Conservation (phyloP, 2,888 invertebrate genomes). For the Brenthis daphne region DNA sequence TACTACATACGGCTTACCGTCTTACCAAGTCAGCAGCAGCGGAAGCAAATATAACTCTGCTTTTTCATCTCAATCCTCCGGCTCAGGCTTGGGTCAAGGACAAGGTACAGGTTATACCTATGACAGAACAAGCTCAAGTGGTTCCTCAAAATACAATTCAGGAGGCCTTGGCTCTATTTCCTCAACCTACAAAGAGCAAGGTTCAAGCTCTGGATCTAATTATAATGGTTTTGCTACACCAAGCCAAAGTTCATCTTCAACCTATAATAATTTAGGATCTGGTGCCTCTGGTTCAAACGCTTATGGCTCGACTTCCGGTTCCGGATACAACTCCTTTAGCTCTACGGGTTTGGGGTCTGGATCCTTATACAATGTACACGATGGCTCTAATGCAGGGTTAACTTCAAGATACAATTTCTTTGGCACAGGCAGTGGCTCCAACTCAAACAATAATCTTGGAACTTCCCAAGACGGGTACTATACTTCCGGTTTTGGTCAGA, state of each 20-base stretch:
- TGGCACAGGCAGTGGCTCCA: constrained; percentile 25
- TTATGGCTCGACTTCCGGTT: constrained; percentile 13
- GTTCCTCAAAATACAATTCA: constrained; percentile 21
- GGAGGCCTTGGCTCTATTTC: constrained; percentile 9
- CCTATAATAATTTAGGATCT: constrained; percentile 24
- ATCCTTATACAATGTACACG: constrained; percentile 17
- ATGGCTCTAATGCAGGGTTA: constrained; percentile 2
- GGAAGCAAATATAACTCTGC: constrained; percentile 38
- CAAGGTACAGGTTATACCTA: constrained; percentile 25
- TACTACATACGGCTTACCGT: constrained; percentile 68
- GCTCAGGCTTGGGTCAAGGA: constrained; percentile 13
- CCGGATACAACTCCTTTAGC: constrained; percentile 10
- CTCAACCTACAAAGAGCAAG: constrained; percentile 4
- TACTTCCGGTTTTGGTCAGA: constrained; percentile 34
- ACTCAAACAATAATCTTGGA: constrained; percentile 46
- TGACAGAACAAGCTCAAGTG: constrained; percentile 18
- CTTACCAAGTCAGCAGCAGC: constrained; percentile 51
- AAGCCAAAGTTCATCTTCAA: constrained; percentile 11
- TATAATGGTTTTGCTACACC: constrained; percentile 22
- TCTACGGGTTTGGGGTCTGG: constrained; percentile 16
- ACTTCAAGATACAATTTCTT: constrained; percentile 35
- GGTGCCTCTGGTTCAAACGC: constrained; percentile 22
- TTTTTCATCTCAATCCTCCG: constrained; percentile 10
- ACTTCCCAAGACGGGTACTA: constrained; percentile 37
- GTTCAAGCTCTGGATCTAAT: constrained; percentile 25